Percentiles rank a stretch among this genome's conserved stretches.
These are phyloP conservation scores for Macrotus californicus DNA, from an alignment of 2,113 vertebrate genomes.

Conservation along the genomic window DNA sequence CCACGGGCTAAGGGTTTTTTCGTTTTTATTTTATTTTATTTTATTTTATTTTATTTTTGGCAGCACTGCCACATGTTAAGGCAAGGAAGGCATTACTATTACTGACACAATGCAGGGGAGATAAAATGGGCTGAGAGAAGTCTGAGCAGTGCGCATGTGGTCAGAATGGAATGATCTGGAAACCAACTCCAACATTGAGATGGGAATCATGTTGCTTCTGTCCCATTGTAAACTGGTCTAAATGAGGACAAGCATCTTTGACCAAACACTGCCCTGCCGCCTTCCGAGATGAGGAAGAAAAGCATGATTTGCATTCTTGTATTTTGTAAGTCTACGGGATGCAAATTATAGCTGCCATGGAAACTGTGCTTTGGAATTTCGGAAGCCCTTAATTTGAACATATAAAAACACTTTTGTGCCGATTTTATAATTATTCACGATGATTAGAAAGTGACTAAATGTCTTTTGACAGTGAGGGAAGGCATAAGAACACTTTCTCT, in stretches of 20 bases:
- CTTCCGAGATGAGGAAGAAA: constrained; percentile 10
- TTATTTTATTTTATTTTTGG: neutral
- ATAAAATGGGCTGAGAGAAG: neutral
- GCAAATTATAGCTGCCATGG: constrained; percentile 78
- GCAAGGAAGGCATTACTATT: neutral
- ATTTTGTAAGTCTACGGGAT: constrained; percentile 66
- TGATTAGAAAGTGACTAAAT: constrained; percentile 72
- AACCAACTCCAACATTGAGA: neutral
- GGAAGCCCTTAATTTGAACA: constrained; percentile 76
- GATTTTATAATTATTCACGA: constrained; percentile 73
- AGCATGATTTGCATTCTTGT: constrained; percentile 28
- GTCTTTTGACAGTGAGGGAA: constrained; percentile 68
- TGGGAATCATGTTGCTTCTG: constrained; percentile 45
- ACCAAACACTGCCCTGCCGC: constrained; percentile 7
- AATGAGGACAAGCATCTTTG: neutral
- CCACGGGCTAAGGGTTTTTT: neutral
- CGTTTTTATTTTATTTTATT: neutral
- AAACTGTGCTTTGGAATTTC: constrained; percentile 78
- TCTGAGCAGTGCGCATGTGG: constrained; percentile 10
- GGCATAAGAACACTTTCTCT: constrained; percentile 21
- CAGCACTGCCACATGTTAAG: neutral
- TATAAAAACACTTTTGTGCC: constrained; percentile 71
- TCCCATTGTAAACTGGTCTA: neutral
- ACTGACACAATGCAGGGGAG: neutral
- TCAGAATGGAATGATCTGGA: neutral